These are phyloP conservation scores for Paedocypris micromegethes DNA, from an alignment of 2,797 vertebrate species.

Conservation along the genomic window DNA sequence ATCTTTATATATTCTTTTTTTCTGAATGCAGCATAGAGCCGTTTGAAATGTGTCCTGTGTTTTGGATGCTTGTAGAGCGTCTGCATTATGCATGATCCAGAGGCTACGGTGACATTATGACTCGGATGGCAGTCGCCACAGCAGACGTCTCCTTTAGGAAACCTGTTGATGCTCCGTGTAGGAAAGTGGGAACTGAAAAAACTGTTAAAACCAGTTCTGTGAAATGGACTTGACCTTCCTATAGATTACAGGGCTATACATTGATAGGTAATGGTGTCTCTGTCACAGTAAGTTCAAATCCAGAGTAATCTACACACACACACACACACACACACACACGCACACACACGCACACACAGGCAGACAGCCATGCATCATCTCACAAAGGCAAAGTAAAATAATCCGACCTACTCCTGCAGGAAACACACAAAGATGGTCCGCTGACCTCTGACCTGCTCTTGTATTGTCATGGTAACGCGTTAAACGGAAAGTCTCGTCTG, in stretches of 20 bases:
- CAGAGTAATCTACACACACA: slow-evolving; percentile 26
- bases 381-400: slow-evolving; percentile 59
- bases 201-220: slow-evolving; percentile 32
- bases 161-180: slow-evolving; percentile 24
- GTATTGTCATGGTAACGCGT: too few species aligned
- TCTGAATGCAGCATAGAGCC: slow-evolving; percentile 1
- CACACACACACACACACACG: slow-evolving; percentile 33
- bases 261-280: too few species aligned
- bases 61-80: slow-evolving; percentile 28
- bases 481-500: too few species aligned
- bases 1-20: neutral
- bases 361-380: slow-evolving; percentile 60
- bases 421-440: slow-evolving; percentile 26
- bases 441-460: slow-evolving; percentile 30
- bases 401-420: slow-evolving; percentile 20
- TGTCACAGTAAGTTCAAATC: too few species aligned
- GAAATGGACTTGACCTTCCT: slow-evolving; percentile 56
- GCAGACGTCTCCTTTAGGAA: slow-evolving; percentile 27
- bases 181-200: neutral
- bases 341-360: slow-evolving; percentile 30
- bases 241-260: too few species aligned
- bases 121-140: slow-evolving; percentile 35
- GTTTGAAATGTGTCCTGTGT: slow-evolving; percentile 7
- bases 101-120: slow-evolving; percentile 48
- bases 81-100: slow-evolving; percentile 46